These are phyloP conservation scores for Syngnathus typhle DNA, from an alignment of 2,113 vertebrate species.

Conservation along the genomic window DNA sequence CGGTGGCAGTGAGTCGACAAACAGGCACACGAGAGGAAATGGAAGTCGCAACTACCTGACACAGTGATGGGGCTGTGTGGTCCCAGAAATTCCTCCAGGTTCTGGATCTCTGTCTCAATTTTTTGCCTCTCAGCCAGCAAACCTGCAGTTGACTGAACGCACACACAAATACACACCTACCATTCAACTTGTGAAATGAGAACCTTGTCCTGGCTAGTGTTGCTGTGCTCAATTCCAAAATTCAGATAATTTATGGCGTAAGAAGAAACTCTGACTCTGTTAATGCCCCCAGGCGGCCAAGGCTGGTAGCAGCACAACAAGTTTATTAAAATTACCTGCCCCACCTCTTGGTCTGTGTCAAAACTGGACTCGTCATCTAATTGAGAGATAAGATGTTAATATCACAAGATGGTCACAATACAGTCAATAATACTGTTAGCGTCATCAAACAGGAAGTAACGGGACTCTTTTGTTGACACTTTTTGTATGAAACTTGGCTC, in stretches of 20 bases:
- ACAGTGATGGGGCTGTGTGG: conserved; percentile 13
- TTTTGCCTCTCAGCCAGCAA: conserved; percentile 43
- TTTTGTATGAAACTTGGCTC: neutral
- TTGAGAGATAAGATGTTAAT: conserved; percentile 5
- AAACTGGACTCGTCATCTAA: conserved; percentile 40
- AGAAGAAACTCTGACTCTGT: too few relatives aligned
- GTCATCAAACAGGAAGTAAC: neutral
- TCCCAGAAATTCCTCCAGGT: conserved; percentile 47
- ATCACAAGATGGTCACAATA: neutral
- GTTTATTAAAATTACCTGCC: too few relatives aligned
- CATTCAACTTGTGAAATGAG: neutral
- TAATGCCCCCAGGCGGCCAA: too few relatives aligned
- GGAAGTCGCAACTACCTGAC: conserved; percentile 27
- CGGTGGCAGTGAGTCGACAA: neutral
- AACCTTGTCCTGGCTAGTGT: too few relatives aligned
- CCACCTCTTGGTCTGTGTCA: conserved; percentile 8
- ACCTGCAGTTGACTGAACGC: conserved; percentile 9
- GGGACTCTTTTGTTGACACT: neutral
- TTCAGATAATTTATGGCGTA: too few relatives aligned
- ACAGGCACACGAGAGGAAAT: neutral
- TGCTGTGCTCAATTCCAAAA: too few relatives aligned
- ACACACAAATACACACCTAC: conserved; percentile 9
- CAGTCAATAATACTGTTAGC: neutral
- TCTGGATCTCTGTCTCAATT: conserved; percentile 54
- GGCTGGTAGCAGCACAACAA: too few relatives aligned